phyloP scores from a whole-genome alignment of 2,113 vertebrate genomes.

The Mustelus asterias region DNA sequence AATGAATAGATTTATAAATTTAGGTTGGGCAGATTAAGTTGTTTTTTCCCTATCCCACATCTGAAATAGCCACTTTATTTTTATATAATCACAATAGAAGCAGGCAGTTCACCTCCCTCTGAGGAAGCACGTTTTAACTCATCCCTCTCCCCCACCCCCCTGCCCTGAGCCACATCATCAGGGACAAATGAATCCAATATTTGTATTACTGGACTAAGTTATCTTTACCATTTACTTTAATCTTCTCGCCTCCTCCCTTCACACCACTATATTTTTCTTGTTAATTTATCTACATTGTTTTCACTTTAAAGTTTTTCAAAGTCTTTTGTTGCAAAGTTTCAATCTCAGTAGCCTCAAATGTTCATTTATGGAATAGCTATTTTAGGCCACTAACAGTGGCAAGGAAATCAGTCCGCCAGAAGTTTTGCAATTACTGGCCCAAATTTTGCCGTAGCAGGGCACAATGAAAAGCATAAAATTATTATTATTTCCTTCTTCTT shows the following conservation, averaged over 20 bases:
- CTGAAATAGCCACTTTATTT: neutral
- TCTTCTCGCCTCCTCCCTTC: neutral
- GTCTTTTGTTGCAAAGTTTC: neutral
- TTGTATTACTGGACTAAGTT: neutral
- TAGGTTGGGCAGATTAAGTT: neutral
- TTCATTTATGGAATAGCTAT: neutral
- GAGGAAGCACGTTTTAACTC: neutral
- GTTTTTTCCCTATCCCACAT: neutral
- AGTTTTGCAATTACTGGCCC: neutral
- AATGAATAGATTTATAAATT: neutral
- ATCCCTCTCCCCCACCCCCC: too few relatives aligned
- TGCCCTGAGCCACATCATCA: neutral
- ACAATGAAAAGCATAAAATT: neutral
- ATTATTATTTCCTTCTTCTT: neutral
- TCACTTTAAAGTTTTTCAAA: neutral
- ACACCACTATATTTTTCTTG: neutral
- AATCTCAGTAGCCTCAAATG: neutral
- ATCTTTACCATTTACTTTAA: neutral
- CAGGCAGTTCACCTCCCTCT: neutral
- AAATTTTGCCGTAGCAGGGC: neutral
- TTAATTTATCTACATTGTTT: neutral
- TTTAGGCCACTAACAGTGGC: neutral
- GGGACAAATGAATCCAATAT: neutral
- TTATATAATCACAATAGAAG: neutral
- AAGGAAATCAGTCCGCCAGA: neutral